phyloP scores from a whole-genome alignment of 2,888 invertebrate genomes.

The Metallyticus violacea region DNA sequence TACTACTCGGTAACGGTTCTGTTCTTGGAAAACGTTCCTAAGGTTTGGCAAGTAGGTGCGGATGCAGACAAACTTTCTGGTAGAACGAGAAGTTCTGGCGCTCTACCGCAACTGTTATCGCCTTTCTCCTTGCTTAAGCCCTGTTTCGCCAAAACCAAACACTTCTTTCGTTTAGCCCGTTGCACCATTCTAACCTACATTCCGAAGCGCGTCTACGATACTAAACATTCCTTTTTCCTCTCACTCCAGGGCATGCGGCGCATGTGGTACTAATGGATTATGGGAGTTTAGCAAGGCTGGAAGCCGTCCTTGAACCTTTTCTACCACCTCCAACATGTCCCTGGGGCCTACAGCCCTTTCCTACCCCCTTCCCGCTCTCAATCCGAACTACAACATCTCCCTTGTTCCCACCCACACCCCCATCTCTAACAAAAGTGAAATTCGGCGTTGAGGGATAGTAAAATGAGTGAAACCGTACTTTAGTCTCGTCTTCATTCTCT shows the following conservation, averaged over 20 bases:
- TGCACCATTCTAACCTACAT: not conserved
- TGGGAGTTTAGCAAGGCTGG: slow-evolving; percentile 30
- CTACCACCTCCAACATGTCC: not conserved
- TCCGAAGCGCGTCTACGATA: not conserved
- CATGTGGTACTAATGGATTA: slow-evolving; percentile 33
- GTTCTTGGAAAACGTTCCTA: not conserved
- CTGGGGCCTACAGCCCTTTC: not conserved
- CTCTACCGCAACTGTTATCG: not conserved
- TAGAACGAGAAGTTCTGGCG: not conserved
- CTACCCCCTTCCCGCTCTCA: not conserved
- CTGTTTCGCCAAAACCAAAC: not conserved
- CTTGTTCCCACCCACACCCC: not conserved
- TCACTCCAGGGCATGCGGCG: not conserved
- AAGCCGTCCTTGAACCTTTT: slow-evolving; percentile 11
- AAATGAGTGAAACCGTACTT: slow-evolving; percentile 7
- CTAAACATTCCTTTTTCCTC: not conserved
- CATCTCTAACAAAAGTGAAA: not conserved
- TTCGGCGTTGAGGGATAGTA: slow-evolving; percentile 8
- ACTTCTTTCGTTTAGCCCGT: not conserved
- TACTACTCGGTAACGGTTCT: too few species aligned
- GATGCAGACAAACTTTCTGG: not conserved
- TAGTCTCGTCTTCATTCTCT: not conserved
- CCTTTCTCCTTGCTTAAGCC: not conserved
- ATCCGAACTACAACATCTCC: not conserved
- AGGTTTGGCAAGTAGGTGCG: not conserved